These are phyloP conservation scores for Anagyrus pseudococci DNA, from an alignment of 2,888 invertebrate genomes.

Conservation along the genomic window DNA sequence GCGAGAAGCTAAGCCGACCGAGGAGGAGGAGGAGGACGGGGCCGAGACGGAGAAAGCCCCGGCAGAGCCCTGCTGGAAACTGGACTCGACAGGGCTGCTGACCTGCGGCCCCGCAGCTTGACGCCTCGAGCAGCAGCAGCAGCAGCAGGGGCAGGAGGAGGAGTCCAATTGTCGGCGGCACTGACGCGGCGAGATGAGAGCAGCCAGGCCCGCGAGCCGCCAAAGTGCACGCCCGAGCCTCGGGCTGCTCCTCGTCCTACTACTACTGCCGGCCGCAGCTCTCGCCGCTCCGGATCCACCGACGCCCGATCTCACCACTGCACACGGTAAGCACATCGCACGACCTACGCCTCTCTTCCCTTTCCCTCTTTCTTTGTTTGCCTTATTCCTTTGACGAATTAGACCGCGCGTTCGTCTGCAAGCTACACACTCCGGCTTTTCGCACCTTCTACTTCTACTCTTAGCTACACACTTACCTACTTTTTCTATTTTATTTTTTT, in stretches of 20 bases:
- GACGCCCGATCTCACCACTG: conserved; percentile 45
- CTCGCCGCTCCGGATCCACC: conserved; percentile 53
- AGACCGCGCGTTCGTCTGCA: too few species aligned
- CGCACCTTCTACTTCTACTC: too few species aligned
- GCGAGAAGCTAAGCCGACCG: background rate
- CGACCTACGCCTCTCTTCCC: background rate
- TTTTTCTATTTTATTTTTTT: too few species aligned
- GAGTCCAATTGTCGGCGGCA: conserved; percentile 69
- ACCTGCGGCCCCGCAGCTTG: background rate
- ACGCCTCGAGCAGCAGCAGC: too few species aligned
- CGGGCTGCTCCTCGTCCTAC: conserved; percentile 45
- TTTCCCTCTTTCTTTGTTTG: background rate
- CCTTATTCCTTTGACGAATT: background rate
- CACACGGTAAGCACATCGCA: conserved; percentile 46
- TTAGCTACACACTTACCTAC: too few species aligned
- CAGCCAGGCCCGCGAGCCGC: too few species aligned
- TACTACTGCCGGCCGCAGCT: conserved; percentile 48
- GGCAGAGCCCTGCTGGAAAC: too few species aligned
- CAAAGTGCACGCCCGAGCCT: conserved; percentile 33
- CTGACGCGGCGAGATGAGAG: conserved; percentile 24
- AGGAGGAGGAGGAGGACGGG: background rate
- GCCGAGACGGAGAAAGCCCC: too few species aligned
- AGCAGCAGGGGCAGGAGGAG: conserved; percentile 46
- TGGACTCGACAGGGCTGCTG: background rate
- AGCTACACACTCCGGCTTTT: too few species aligned